Conservation (phyloP, 2,113 vertebrate species). For the Notiomystis cincta region DNA sequence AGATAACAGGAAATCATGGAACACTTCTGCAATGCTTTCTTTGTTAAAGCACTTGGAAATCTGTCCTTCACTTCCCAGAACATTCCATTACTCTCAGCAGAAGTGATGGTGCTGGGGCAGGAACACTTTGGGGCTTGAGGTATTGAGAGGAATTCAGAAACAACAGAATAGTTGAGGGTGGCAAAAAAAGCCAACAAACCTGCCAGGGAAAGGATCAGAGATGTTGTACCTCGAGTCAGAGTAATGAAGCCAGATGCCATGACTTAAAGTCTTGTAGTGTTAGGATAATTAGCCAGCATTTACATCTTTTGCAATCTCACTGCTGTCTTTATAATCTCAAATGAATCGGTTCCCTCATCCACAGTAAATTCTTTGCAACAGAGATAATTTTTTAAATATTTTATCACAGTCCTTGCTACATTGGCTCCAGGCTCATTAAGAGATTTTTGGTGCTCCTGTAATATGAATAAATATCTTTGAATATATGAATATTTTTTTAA, state of each 20-base stretch:
- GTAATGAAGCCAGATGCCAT: neutral
- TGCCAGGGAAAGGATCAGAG: neutral
- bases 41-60: neutral
- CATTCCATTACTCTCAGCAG: neutral
- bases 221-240: neutral
- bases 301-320: neutral
- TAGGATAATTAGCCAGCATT: neutral
- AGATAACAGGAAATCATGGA: neutral
- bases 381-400: neutral
- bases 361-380: neutral
- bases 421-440: neutral
- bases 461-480: neutral
- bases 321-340: neutral
- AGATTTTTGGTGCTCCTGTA: neutral
- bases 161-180: neutral
- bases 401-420: neutral
- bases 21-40: neutral
- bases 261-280: neutral
- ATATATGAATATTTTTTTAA: neutral
- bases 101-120: neutral
- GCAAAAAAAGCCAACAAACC: neutral
- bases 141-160: neutral
- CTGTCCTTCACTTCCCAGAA: neutral
- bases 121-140: neutral
- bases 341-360: neutral